Base-by-base conservation (phyloP, 2,797 vertebrate genomes). In the Chelon labrosus region DNA sequence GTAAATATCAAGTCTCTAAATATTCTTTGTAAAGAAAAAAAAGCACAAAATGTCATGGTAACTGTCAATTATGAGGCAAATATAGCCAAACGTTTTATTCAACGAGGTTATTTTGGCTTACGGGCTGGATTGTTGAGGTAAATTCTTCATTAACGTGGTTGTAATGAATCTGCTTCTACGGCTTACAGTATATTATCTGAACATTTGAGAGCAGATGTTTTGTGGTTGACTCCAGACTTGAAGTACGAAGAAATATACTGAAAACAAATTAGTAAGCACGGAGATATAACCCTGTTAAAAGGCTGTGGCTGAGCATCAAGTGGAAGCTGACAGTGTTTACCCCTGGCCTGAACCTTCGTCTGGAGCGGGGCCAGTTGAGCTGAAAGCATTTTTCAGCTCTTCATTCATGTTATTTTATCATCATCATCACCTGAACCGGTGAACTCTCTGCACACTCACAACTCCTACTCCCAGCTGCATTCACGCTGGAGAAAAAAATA, bases 1-100 rank as follows among this genome's bases (percentile, higher is more conserved):
- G 70, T 61, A 83, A 87, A 83, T 75, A 81, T 82, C 81, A 68
- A 65, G 57, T 51, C 47, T 71, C 22, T 47, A 53, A 77, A 58
- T 70, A 70, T 42, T 73, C 39, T 50, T 54, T 66, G 46, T 69
- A 55, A 64, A 70, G 49, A 35, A 54, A 77, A 78, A 75, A 76
- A 77, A 51, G 47, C 54, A 17, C 54, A 31, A 5, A 31, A 31
- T 31, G 31, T 31, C 81, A 79, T 60, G 64, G 70, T 47, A 85
- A 86, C 80, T 62, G 57, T 63, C 62, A 58, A 39, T 57, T 7
- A 16, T 42, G 41, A 39, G 25, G 47, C 65, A 79, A 75, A 78
- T 68, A 74, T 14, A 76, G 51, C 8, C 6, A 50, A 31, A 56
- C 17, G 60, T 41, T 63, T 31, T 66, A 41, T 78, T 70, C 70